Percentiles rank a stretch among this genome's conserved stretches.
These are phyloP conservation scores for Merodon equestris DNA, from an alignment of 2,888 invertebrate genomes.

Conservation along the genomic window DNA sequence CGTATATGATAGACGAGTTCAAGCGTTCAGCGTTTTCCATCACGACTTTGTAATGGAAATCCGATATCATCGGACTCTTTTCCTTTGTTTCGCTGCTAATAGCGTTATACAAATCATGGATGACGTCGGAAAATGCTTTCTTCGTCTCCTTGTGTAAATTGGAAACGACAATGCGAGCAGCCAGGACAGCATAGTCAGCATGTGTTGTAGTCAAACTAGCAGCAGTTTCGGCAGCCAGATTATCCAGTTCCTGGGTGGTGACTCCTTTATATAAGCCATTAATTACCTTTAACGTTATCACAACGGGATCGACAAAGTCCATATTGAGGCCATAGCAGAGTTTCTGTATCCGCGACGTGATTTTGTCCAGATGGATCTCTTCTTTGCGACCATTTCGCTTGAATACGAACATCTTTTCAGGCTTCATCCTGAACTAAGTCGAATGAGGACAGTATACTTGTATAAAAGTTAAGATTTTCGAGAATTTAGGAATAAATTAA, in stretches of 20 bases:
- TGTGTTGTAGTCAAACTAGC: slow-evolving; percentile 98
- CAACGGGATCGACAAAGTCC: slow-evolving; percentile 97
- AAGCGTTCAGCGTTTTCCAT: slow-evolving; percentile 92
- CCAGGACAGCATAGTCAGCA: slow-evolving; percentile 95
- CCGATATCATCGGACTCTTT: slow-evolving; percentile 91
- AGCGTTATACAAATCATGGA: slow-evolving; percentile 90
- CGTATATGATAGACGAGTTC: slow-evolving; percentile 97
- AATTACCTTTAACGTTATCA: slow-evolving; percentile 94
- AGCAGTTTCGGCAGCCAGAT: slow-evolving; percentile 98
- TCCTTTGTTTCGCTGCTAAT: slow-evolving; percentile 86
- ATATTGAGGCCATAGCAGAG: slow-evolving; percentile 96
- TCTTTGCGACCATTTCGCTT: slow-evolving; percentile 91
- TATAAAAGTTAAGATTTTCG: too few species aligned
- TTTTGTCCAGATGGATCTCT: slow-evolving; percentile 97
- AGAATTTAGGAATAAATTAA: too few species aligned
- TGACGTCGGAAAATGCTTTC: slow-evolving; percentile 95
- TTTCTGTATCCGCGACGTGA: slow-evolving; percentile 96
- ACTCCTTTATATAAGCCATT: slow-evolving; percentile 97
- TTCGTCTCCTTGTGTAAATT: slow-evolving; percentile 99
- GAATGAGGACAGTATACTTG: not conserved
- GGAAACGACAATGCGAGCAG: slow-evolving; percentile 95
- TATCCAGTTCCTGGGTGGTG: slow-evolving; percentile 97
- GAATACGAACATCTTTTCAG: slow-evolving; percentile 79
- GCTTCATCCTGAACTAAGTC: slow-evolving; percentile 56
- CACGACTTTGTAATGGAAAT: slow-evolving; percentile 89